phyloP scores from a whole-genome alignment of 2,113 vertebrate genomes.

The Rafetus swinhoei region DNA sequence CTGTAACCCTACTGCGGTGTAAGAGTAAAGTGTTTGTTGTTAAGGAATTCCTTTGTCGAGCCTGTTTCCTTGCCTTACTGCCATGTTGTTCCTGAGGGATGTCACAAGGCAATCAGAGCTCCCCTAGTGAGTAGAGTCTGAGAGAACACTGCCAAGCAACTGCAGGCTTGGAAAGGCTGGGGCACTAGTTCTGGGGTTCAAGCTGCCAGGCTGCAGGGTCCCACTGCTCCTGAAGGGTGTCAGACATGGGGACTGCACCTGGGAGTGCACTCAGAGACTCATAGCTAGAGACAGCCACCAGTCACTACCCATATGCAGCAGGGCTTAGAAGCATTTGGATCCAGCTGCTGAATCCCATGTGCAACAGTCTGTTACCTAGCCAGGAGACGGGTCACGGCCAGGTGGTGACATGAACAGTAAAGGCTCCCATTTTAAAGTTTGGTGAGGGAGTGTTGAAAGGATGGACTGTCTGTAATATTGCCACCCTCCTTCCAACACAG shows the following conservation, averaged over 20 bases:
- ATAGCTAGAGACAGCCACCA: background rate
- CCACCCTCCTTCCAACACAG: background rate
- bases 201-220: background rate
- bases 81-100: background rate
- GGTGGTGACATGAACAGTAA: background rate
- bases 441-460: background rate
- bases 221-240: background rate
- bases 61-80: background rate
- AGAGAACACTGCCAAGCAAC: background rate
- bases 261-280: background rate
- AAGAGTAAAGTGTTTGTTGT: background rate
- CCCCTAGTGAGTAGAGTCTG: background rate
- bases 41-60: background rate
- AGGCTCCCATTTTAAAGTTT: background rate
- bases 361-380: background rate
- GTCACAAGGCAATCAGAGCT: background rate
- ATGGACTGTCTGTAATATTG: background rate
- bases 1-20: background rate
- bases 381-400: background rate
- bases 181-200: background rate
- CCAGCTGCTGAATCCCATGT: background rate
- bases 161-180: background rate
- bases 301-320: background rate
- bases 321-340: background rate
- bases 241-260: accelerated